These are phyloP conservation scores for Rhagonycha lutea DNA, from an alignment of 2,888 invertebrate species.

Conservation along the genomic window DNA sequence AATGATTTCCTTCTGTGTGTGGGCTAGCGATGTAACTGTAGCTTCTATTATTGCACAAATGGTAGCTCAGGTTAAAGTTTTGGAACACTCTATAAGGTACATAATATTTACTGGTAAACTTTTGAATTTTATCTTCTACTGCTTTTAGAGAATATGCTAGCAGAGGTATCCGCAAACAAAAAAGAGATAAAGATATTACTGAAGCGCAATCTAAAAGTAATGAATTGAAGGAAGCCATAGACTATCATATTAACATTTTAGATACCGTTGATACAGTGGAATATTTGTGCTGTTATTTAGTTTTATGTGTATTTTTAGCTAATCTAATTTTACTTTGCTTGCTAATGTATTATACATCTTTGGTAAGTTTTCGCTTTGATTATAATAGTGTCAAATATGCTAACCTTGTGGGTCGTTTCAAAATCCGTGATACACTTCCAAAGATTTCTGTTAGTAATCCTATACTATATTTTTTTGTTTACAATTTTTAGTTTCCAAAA, in stretches of 20 bases:
- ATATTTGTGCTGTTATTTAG: constrained; percentile 21
- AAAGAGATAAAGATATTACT: neutral
- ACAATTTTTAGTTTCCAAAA: too few relatives aligned
- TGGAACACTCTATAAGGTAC: constrained; percentile 8
- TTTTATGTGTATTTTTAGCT: constrained; percentile 13
- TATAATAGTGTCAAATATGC: too few relatives aligned
- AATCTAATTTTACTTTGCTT: constrained; percentile 11
- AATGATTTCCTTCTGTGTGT: constrained; percentile 7
- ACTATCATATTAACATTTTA: constrained; percentile 31
- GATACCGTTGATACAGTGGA: constrained; percentile 30
- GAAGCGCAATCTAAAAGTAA: neutral
- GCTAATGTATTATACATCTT: neutral
- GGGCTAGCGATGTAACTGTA: constrained; percentile 8
- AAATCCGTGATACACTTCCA: too few relatives aligned
- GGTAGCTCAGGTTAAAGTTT: constrained; percentile 12
- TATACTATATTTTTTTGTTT: too few relatives aligned
- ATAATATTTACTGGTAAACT: neutral
- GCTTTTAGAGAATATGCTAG: neutral
- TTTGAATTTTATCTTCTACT: neutral
- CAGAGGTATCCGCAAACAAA: neutral
- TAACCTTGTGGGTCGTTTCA: too few relatives aligned
- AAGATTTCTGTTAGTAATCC: too few relatives aligned
- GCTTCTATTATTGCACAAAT: constrained; percentile 12
- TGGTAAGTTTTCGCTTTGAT: too few relatives aligned
- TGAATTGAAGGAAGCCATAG: constrained; percentile 24